phyloP scores from a whole-genome alignment of 35 echinoderm and acorn worm genomes.

The Lytechinus variegatus region DNA sequence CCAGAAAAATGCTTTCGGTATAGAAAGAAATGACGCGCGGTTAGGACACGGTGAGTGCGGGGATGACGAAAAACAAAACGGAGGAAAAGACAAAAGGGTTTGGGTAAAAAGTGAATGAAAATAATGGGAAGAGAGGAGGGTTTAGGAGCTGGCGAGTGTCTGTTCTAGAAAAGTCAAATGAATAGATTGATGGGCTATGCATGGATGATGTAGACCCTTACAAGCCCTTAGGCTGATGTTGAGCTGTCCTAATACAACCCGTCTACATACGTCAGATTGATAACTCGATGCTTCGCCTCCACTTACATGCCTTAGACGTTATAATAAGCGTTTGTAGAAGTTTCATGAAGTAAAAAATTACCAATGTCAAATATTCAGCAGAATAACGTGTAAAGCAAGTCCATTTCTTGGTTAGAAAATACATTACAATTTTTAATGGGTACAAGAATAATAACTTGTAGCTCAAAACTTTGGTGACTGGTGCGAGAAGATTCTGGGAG shows the following conservation, averaged over 20 bases:
- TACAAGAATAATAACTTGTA: background rate
- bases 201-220: conserved; percentile 37
- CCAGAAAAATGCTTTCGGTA: background rate
- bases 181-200: conserved; percentile 53
- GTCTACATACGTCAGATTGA: conserved; percentile 47
- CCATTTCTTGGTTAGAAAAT: background rate
- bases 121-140: background rate
- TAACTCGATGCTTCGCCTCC: conserved; percentile 31
- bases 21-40: conserved; percentile 43
- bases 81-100: background rate
- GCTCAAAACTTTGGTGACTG: background rate
- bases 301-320: background rate
- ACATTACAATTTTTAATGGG: background rate
- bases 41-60: background rate
- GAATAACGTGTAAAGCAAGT: background rate
- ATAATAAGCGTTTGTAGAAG: background rate
- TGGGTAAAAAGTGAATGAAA: background rate
- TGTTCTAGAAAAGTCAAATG: conserved; percentile 52
- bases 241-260: conserved; percentile 55
- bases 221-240: conserved; percentile 38
- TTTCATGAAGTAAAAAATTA: background rate
- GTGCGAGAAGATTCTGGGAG: background rate
- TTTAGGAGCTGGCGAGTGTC: conserved; percentile 39
- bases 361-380: background rate
- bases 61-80: background rate